Evolutionary conservation across 2,797 vertebrate species (phyloP).

Genomic region (Sebastes kiyomatsui): DNA sequence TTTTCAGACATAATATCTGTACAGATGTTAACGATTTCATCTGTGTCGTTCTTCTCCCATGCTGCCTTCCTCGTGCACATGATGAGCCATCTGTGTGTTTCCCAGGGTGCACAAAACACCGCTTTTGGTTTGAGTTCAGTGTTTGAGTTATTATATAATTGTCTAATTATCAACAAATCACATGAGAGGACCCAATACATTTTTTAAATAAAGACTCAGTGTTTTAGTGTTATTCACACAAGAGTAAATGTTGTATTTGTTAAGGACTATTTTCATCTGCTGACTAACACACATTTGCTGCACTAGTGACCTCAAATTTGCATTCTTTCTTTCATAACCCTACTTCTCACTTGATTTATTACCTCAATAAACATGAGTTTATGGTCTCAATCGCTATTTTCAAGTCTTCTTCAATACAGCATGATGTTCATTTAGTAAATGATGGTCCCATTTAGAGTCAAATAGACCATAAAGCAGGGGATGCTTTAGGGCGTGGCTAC

Average conservation of each 20-base stretch:
- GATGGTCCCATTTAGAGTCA: no score
- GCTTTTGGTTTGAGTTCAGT: not conserved
- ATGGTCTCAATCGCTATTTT: no score
- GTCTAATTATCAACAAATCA: not conserved
- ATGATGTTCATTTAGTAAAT: not conserved
- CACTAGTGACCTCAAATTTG: not conserved
- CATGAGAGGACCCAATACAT: not conserved
- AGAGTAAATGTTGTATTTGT: not conserved
- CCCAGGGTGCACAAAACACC: not conserved
- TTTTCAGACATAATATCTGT: not conserved
- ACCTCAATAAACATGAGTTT: no score
- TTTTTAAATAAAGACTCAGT: not conserved
- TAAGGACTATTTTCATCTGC: not conserved
- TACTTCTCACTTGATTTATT: no score
- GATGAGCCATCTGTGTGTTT: not conserved
- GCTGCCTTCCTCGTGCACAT: not conserved
- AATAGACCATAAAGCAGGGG: no score
- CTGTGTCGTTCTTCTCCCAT: not conserved
- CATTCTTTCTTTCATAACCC: no score
- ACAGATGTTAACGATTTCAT: not conserved
- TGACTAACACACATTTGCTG: conserved; percentile 3
- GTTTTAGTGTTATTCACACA: not conserved
- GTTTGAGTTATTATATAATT: not conserved
- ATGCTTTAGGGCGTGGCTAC: no score
- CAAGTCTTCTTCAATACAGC: not conserved